Conservation (phyloP, 2,113 vertebrate genomes). For the Callipepla californica region DNA sequence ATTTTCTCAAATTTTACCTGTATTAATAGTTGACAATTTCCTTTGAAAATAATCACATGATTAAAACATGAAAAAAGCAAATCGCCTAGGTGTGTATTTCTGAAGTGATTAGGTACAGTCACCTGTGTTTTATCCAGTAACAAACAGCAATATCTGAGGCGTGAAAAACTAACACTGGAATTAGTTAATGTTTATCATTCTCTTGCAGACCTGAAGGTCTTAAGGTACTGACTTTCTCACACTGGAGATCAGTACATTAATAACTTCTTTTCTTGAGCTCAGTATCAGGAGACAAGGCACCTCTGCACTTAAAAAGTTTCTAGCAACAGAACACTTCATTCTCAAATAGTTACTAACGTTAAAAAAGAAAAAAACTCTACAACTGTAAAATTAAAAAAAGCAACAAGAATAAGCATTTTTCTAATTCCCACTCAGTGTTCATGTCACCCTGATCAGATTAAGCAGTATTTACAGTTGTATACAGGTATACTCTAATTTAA, state of each 20-base stretch:
- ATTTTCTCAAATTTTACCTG: background rate
- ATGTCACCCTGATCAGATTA: fast-evolving
- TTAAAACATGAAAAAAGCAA: background rate
- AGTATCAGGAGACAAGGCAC: background rate
- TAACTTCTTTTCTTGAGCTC: background rate
- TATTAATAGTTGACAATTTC: background rate
- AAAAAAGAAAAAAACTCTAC: background rate
- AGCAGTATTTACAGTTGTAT: background rate
- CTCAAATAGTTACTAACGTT: background rate
- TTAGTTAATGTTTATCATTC: background rate
- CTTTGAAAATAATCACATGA: background rate
- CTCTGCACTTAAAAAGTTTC: background rate
- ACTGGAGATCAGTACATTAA: background rate
- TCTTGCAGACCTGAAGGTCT: background rate
- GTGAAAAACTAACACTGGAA: background rate
- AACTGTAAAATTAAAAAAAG: background rate
- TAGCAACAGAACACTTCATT: background rate
- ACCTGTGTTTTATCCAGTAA: background rate
- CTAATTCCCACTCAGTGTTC: background rate
- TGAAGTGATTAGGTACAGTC: background rate
- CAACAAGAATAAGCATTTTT: background rate
- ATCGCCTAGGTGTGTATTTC: background rate
- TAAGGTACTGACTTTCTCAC: background rate
- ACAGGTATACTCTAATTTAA: background rate
- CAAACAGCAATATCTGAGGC: background rate